Evolutionary conservation across 2,888 invertebrate genomes (phyloP).

Genomic region (Drosophila cognata): DNA sequence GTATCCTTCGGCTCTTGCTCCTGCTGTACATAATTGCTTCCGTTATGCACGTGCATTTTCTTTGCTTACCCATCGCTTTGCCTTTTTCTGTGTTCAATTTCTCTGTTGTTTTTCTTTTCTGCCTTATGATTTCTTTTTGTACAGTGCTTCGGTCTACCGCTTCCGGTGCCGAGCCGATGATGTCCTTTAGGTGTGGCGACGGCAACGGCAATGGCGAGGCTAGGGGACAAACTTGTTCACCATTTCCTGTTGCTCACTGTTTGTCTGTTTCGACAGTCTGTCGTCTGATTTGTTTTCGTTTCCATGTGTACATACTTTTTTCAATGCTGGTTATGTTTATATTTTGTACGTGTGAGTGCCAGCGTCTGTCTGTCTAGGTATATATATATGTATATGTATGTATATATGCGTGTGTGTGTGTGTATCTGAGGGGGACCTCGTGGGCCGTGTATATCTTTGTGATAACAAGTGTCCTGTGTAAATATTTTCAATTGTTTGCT

Average conservation of each 20-base stretch:
- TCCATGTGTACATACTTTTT: constrained; percentile 52
- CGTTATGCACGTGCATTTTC: constrained; percentile 78
- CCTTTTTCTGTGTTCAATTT: constrained; percentile 17
- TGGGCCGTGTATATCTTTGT: constrained; percentile 53
- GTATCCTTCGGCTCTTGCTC: constrained; percentile 21
- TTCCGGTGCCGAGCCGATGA: constrained; percentile 1
- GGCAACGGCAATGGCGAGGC: neutral
- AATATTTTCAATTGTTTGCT: constrained; percentile 79
- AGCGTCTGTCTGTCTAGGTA: constrained; percentile 4
- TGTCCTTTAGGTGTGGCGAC: neutral
- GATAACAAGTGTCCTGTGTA: constrained; percentile 81
- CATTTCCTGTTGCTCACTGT: constrained; percentile 72
- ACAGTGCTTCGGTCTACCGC: neutral
- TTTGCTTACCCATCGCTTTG: constrained; percentile 45
- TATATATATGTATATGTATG: constrained; percentile 8
- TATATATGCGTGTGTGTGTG: constrained; percentile 25
- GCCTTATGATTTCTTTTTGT: constrained; percentile 61
- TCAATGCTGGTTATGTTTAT: constrained; percentile 60
- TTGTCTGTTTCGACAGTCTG: constrained; percentile 48
- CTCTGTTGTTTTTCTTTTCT: constrained; percentile 36
- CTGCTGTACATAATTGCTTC: constrained; percentile 77
- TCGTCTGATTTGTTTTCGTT: constrained; percentile 66
- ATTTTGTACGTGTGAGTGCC: constrained; percentile 33
- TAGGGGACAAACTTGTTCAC: constrained; percentile 57
- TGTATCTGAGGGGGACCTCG: neutral